Base-by-base conservation (phyloP, 2,888 invertebrate genomes). In the Chymomyza fuscimana region DNA sequence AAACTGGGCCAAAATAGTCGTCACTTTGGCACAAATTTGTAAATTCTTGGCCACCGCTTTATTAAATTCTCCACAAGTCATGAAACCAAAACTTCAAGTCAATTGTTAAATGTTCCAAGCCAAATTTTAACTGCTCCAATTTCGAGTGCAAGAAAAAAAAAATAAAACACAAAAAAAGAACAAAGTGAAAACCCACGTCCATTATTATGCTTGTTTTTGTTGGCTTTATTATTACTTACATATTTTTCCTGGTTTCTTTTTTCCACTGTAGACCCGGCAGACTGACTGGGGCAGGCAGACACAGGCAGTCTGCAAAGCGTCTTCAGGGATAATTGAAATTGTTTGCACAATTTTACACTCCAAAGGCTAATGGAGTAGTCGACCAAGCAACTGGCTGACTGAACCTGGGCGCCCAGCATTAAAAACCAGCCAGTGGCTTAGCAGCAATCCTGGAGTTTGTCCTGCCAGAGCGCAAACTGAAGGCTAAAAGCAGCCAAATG, bases 271-370 rank as follows among this genome's bases (percentile, higher is more conserved):
- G 12, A 10, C 40, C 12, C 40, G 4, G 10, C 40, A 7, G 12
- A 12, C 12, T 46, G 12, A 46, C 12, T 46, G 12, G 56, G 64
- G 22, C n/a, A 51, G 69, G 32, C 69, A 65, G 69, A 69, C 69
- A 69, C 69, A 68, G 63, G 74, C 73, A 71, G 83, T 77, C 74
- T 87, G 87, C 82, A 80, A 73, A 80, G 86, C 80, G 86, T 85
- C 85, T 86, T 87, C 73, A 78, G 88, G 87, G 74, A 85, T 88
- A 87, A 89, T 87, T 87, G 88, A 89, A 89, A 89, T 89, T 87
- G 89, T 87, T 87, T 89, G 87, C 88, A 81, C 89, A 89, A 87
- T 89, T 87, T 87, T 80, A 87, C 87, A 89, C 87, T 87, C 82
- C 78, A 89, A 83, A 79, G 84, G 80, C 83, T 89, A 89, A 86